Base-by-base conservation (phyloP, 2,113 vertebrate species). In the Scomber japonicus region DNA sequence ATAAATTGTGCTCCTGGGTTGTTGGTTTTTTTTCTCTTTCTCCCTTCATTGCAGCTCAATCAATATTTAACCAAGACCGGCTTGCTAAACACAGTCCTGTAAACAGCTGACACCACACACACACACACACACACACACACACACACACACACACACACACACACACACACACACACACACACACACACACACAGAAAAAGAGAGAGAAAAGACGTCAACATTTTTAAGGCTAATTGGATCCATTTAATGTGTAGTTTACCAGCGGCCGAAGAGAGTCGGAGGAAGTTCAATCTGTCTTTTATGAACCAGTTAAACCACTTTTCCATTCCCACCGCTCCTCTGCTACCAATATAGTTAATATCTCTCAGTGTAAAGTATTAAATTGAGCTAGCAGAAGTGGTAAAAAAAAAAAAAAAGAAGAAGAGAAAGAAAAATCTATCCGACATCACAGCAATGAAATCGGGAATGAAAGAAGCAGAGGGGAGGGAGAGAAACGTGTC, bases 161-260 rank as follows among this genome's bases (percentile, higher is more conserved):
- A 21, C 21, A 21, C 24, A 27, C 24, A 27, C 24, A 27, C 24
- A 27, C 24, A 27, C 24, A 27, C 24, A 27, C 24, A 27, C 24
- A 27, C 24, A 27, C 67, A 3, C 49, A 7, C 24, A 27, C 24
- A 27, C 24, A 27, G 24, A 27, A 3, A 27, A 3, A 27, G 24
- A 27, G 24, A 27, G 24, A 27, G 24, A 27, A 27, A 66, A 48
- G 66, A 78, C 30, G 2, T 57, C 53, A 63, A 75, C 81, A n/a
- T 53, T 55, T 80, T 81, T 65, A 72, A 77, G 80, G 78, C 55
- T 82, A 76, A 74, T 84, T 82, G 66, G 53, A 65, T 77, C 65
- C 72, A 88, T 69, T 27, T 69, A 71, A 40, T 62, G 51, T 46
- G 4, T 51, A 1, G 62, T 74, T 84, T 50, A 78, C 51, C 70